These are phyloP conservation scores for Misgurnus mizolepis DNA, from an alignment of 2,113 vertebrate species.

Conservation along the genomic window DNA sequence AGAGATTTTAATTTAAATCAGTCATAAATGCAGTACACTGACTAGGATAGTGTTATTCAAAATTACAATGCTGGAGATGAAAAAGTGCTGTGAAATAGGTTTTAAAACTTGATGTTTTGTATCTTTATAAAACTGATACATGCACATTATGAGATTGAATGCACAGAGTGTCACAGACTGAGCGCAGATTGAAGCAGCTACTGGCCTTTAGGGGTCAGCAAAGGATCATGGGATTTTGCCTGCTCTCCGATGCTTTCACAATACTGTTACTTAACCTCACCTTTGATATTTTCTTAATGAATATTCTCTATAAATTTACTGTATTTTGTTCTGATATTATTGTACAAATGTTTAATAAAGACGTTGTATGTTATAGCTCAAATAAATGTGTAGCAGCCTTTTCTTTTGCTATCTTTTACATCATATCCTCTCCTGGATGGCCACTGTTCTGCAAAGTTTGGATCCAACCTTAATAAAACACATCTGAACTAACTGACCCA, in stretches of 20 bases:
- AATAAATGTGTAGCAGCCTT: neutral
- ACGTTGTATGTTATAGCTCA: constrained; percentile 19
- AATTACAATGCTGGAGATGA: constrained; percentile 20
- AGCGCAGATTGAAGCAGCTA: constrained; percentile 40
- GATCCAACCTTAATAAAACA: no score
- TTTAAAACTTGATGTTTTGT: constrained; percentile 18
- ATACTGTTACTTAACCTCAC: constrained; percentile 15
- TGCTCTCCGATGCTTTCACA: neutral
- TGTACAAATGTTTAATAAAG: constrained; percentile 34
- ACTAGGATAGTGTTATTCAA: neutral
- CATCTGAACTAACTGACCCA: no score
- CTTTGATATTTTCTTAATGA: constrained; percentile 3
- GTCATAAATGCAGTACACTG: constrained; percentile 29
- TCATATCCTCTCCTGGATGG: neutral
- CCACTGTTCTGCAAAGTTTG: no score
- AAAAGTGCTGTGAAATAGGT: constrained; percentile 20
- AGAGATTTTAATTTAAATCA: neutral
- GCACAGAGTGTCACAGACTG: neutral
- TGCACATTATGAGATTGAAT: neutral
- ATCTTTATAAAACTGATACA: neutral
- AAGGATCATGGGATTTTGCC: constrained; percentile 45
- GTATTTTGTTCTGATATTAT: constrained; percentile 11
- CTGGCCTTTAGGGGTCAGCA: constrained; percentile 76
- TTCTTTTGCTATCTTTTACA: neutral
- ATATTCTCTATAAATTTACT: neutral